Base-by-base conservation (phyloP, 2,888 invertebrate genomes). In the Cremastinae sp. region DNA sequence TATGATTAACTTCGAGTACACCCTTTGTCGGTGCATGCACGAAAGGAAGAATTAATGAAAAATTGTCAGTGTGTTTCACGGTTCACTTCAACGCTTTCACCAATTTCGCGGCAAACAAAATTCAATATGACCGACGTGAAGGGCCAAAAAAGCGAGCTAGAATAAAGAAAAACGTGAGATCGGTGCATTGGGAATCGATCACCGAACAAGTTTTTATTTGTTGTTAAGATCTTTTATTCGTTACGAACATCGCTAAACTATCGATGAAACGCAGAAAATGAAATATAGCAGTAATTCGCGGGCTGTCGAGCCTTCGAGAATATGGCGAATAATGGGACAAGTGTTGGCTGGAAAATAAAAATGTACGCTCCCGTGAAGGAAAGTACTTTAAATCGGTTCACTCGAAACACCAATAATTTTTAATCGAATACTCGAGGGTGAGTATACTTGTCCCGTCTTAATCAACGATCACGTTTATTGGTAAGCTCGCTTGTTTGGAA, bases 391-490 rank as follows among this genome's bases (percentile, higher is more conserved):
- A 78, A 74, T 45, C 66, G 5, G 36, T 58, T 69, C 71, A 64
- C 58, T 64, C 49, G 61, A 12, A 76, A 47, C 74, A 78, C 69
- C 72, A 75, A 79, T 79, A 75, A 71, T 78, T 84, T 86, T 87
- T 84, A 83, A 87, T 86, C 84, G 84, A 87, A 86, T 84, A 83
- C 82, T 86, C 84, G 83, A 87, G 86, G 85, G 82, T 79, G 22
- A 12, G 28, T 10, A 16, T 49, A 81, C 85, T 82, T 80, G 85
- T 59, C 45, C 85, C 83, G 85, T 87, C 87, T 87, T 86, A 86
- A 87, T 87, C 85, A 86, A 87, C 86, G 82, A 85, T 79, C 20
- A 14, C 51, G 18, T 80, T 83, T 54, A 87, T 86, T 85, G 47
- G 84, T 83, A 81, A 84, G 82, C 83, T 83, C 84, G 85, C 84